Percentiles rank a stretch among this genome's conserved stretches.
Evolutionary conservation across 1,140 invertebrate genomes (phyloP).

Genomic region (Microplitis demolitor): DNA sequence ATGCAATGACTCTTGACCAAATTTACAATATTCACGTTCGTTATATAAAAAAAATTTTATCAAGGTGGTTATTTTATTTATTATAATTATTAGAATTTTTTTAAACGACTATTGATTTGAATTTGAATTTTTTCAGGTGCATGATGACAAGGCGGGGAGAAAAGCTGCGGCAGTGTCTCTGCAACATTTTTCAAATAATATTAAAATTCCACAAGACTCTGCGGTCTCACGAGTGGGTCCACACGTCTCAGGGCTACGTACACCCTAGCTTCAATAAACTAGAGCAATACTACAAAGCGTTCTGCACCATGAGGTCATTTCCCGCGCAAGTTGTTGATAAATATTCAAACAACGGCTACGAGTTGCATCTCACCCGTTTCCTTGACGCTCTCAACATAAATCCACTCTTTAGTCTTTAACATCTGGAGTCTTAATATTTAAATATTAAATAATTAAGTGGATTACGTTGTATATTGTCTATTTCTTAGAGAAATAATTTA

Average conservation of each 20-base stretch:
- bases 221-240: conserved; percentile 47
- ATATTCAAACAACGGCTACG: conserved; percentile 55
- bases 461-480: not conserved
- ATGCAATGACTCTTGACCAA: conserved; percentile 69
- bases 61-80: conserved; percentile 30
- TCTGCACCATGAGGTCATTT: conserved; percentile 53
- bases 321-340: conserved; percentile 54
- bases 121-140: conserved; percentile 53
- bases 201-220: conserved; percentile 71
- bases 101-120: too few relatives aligned
- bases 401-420: conserved; percentile 46
- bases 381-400: conserved; percentile 59
- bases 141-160: conserved; percentile 71
- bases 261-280: conserved; percentile 52
- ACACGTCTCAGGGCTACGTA: conserved; percentile 29
- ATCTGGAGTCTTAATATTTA: not conserved
- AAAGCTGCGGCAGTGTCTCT: conserved; percentile 68
- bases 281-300: conserved; percentile 53
- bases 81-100: too few relatives aligned
- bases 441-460: not conserved
- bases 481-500: not conserved
- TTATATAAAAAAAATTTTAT: conserved; percentile 75
- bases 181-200: conserved; percentile 72
- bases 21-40: conserved; percentile 70
- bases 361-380: conserved; percentile 57